Conservation (phyloP, 2,888 invertebrate species). For the Agonopterix alstromeriana region DNA sequence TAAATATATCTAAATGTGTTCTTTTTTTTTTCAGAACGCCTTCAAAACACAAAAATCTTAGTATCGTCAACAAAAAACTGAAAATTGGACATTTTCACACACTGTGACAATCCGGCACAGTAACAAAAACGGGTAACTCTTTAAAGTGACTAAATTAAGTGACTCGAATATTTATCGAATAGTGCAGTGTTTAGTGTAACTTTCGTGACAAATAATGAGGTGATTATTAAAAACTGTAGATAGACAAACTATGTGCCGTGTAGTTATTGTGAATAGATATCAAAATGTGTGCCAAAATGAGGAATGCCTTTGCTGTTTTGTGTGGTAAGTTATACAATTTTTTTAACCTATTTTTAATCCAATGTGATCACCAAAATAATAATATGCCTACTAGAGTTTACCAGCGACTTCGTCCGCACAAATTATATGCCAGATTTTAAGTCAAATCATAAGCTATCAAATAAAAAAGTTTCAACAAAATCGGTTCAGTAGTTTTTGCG, state of each 20-base stretch:
- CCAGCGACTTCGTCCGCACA: too few relatives aligned
- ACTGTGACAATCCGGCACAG: not conserved
- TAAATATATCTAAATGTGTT: too few relatives aligned
- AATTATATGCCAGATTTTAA: too few relatives aligned
- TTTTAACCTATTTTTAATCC: too few relatives aligned
- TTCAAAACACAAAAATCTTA: too few relatives aligned
- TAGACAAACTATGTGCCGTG: constrained; percentile 51
- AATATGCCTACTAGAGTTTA: too few relatives aligned
- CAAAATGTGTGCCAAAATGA: constrained; percentile 59
- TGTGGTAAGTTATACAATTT: constrained; percentile 44
- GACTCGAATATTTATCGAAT: constrained; percentile 14
- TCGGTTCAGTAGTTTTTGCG: too few relatives aligned
- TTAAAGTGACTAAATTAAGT: constrained; percentile 16
- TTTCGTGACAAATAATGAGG: constrained; percentile 28
- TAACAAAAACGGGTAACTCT: constrained; percentile 5
- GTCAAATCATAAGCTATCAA: too few relatives aligned
- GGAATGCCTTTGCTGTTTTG: constrained; percentile 34
- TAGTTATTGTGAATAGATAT: constrained; percentile 20
- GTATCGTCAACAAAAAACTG: not conserved
- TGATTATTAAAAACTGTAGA: constrained; percentile 29
- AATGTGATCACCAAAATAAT: too few relatives aligned
- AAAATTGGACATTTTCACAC: too few relatives aligned
- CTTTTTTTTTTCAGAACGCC: constrained; percentile 7
- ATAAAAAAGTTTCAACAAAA: too few relatives aligned
- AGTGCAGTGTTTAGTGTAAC: constrained; percentile 24